A percentile compares a stretch with the other conserved stretches of the same genome.
phyloP scores from a whole-genome alignment of 2,797 vertebrate genomes.

The Ctenochaetus hawaiiensis region DNA sequence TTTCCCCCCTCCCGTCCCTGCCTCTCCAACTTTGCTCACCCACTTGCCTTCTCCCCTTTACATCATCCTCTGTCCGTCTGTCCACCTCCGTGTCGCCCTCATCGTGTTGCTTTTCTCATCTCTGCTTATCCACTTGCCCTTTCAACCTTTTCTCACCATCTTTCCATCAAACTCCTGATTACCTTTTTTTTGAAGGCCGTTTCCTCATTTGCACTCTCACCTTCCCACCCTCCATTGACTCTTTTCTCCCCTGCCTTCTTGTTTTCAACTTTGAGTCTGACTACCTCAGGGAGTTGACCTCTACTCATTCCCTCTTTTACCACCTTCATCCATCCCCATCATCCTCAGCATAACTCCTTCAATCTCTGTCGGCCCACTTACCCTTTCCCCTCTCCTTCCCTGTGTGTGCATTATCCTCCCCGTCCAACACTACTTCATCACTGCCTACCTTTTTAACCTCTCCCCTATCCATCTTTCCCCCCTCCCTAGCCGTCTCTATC shows the following conservation, averaged over 20 bases:
- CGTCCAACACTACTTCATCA: conserved; percentile 72
- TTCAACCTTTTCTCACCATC: conserved; percentile 44
- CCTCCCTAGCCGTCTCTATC: conserved; percentile 32
- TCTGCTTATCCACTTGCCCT: conserved; percentile 57
- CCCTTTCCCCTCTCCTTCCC: conserved; percentile 73
- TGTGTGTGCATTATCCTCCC: conserved; percentile 64
- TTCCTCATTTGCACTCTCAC: conserved; percentile 46
- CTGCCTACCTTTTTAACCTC: conserved; percentile 72
- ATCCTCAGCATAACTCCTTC: conserved; percentile 66
- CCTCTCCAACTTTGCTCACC: conserved; percentile 9
- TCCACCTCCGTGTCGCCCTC: conserved; percentile 20
- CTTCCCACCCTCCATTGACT: conserved; percentile 4
- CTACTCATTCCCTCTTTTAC: conserved; percentile 30
- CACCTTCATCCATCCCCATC: conserved; percentile 64
- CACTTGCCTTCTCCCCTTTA: conserved; percentile 20
- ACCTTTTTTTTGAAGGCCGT: conserved; percentile 37
- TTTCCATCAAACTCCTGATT: conserved; percentile 45
- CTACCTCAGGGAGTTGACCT: conserved; percentile 59
- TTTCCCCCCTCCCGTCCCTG: neutral
- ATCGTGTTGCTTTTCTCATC: conserved; percentile 38
- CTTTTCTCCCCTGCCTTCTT: conserved; percentile 21
- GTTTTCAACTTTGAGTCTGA: conserved; percentile 52
- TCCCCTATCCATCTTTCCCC: conserved; percentile 66
- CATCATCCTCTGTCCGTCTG: conserved; percentile 22
- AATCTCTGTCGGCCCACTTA: conserved; percentile 73